Percentiles rank a stretch among this genome's conserved stretches.
phyloP scores from a whole-genome alignment of 2,888 invertebrate genomes.

The Acleris laterana region DNA sequence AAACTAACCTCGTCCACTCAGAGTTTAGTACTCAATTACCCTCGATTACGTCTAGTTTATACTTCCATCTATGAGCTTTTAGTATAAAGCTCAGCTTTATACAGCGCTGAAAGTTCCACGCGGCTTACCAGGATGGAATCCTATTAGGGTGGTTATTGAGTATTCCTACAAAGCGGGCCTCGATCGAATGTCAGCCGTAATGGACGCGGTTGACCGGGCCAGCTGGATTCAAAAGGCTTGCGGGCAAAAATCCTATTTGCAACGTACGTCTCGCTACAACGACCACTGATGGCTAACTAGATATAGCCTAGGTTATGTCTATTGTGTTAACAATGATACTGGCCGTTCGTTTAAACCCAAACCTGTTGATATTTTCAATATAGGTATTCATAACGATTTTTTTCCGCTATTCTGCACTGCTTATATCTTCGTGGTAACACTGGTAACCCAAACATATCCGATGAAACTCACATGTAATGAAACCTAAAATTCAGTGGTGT shows the following conservation, averaged over 20 bases:
- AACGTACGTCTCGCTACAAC: constrained; percentile 26
- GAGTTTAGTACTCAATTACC: too few species aligned
- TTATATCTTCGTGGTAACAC: not conserved
- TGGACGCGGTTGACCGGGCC: constrained; percentile 50
- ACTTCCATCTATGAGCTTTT: constrained; percentile 3
- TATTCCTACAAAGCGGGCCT: constrained; percentile 55
- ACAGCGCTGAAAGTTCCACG: constrained; percentile 63
- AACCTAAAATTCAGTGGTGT: constrained; percentile 39
- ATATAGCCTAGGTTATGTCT: not conserved
- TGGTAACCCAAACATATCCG: constrained; percentile 1
- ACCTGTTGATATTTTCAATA: too few species aligned
- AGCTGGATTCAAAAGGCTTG: constrained; percentile 53
- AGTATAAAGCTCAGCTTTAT: too few species aligned
- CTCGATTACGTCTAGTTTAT: too few species aligned
- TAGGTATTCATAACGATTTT: not conserved
- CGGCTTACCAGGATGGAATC: constrained; percentile 70
- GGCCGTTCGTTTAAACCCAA: too few species aligned
- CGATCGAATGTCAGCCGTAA: constrained; percentile 61
- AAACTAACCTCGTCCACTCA: too few species aligned
- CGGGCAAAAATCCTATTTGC: constrained; percentile 47
- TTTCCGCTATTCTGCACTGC: not conserved
- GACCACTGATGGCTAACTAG: constrained; percentile 7
- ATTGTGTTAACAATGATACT: constrained; percentile 9
- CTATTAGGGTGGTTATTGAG: constrained; percentile 79
- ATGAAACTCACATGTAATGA: constrained; percentile 11